phyloP scores from a whole-genome alignment of 2,888 invertebrate genomes.

The Orchesella flavescens region DNA sequence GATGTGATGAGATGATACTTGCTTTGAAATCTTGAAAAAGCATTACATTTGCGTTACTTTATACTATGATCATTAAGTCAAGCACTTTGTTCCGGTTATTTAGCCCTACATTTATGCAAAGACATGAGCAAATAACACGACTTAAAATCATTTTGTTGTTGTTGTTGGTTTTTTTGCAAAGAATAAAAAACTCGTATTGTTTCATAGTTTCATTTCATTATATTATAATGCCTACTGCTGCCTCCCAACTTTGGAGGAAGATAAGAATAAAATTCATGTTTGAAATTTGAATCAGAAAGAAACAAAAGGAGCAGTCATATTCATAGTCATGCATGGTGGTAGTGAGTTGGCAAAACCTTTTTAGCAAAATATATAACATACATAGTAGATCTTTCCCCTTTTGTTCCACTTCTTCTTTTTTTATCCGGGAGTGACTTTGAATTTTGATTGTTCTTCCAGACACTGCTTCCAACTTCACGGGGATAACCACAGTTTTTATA shows the following conservation, averaged over 20 bases:
- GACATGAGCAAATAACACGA: neutral
- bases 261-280: no score
- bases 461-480: no score
- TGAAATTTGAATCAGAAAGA: no score
- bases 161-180: no score
- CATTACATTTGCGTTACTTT: neutral
- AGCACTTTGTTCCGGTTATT: constrained; percentile 48
- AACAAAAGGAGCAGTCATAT: no score
- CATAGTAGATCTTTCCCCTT: neutral
- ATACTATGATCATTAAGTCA: constrained; percentile 23
- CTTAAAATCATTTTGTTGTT: no score
- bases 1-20: constrained; percentile 30
- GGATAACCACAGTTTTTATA: no score
- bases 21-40: neutral
- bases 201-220: no score
- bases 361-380: neutral
- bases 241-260: no score
- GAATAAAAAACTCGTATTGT: no score
- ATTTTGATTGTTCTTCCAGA: constrained; percentile 21
- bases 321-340: no score
- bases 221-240: no score
- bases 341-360: neutral
- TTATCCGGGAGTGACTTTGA: constrained; percentile 27
- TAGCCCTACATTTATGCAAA: constrained; percentile 35
- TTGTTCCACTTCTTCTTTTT: neutral